Conservation (phyloP, 1,140 invertebrate species). For the Anoplolepis gracilipes region DNA sequence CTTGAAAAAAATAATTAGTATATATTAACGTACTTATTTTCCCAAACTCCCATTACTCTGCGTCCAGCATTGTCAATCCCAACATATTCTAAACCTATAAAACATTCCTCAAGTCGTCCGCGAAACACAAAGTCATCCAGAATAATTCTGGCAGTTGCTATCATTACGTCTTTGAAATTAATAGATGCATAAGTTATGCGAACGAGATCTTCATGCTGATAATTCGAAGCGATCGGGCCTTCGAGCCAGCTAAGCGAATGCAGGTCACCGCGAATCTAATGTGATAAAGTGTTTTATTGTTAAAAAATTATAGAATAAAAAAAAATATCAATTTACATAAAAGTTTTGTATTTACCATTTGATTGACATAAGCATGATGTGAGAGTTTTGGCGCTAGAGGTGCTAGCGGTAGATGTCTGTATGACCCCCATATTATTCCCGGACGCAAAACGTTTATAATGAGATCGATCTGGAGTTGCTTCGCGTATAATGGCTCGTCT, state of each 20-base stretch:
- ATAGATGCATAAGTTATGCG: slow-evolving; percentile 89
- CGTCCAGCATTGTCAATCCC: slow-evolving; percentile 86
- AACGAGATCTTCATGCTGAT: slow-evolving; percentile 81
- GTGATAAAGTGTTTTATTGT: too few species aligned
- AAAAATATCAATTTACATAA: too few species aligned
- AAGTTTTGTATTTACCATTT: slow-evolving; percentile 81
- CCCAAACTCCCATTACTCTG: slow-evolving; percentile 90
- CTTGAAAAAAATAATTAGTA: slow-evolving; percentile 72
- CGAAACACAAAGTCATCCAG: slow-evolving; percentile 85
- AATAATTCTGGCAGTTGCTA: slow-evolving; percentile 90
- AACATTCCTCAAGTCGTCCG: slow-evolving; percentile 88
- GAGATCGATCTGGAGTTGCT: slow-evolving; percentile 90
- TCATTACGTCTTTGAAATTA: slow-evolving; percentile 93
- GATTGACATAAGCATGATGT: slow-evolving; percentile 92
- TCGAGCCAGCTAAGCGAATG: slow-evolving; percentile 94
- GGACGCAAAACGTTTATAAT: slow-evolving; percentile 90
- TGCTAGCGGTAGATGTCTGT: slow-evolving; percentile 87
- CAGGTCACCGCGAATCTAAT: slow-evolving; percentile 91
- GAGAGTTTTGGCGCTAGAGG: too few species aligned
- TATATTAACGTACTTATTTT: slow-evolving; percentile 62
- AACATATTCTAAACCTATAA: slow-evolving; percentile 91
- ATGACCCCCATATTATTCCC: slow-evolving; percentile 92
- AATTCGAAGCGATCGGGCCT: slow-evolving; percentile 84
- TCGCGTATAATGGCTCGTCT: slow-evolving; percentile 87
- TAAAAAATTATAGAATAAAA: too few species aligned